Evolutionary conservation across 1,140 invertebrate genomes (phyloP), one percentile per base, ranked within the genome.

Genomic region (Caenorhabditis inopinata): DNA sequence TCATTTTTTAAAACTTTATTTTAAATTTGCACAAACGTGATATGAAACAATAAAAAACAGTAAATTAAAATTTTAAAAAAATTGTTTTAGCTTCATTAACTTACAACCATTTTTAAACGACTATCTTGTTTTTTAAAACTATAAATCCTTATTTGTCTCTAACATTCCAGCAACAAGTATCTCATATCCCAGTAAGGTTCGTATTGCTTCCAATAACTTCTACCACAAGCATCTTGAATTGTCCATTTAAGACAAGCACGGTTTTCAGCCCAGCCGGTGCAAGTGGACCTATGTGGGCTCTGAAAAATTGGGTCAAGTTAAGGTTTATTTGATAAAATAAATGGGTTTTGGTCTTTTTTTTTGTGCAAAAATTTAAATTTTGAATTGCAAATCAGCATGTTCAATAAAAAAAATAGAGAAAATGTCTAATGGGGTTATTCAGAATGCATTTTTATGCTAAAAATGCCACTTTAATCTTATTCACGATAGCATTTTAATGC

Each of bases 231-330:
- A 38, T 68, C 58, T 18, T 32, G 58, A 21, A 68, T 68, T 18
- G 58, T 68, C 58, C 58, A 68, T 68, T 68, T 68, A n/a, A 68
- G n/a, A 21, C 58, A 68, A 18, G 58, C 58, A 68, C 58, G 58
- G n/a, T 68, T 38, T 0, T 38, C 9, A 7, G n/a, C 23, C 58
- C 58, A 68, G 21, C 38, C 32, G 0, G 16, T 12, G 9, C 58
- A 38, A 6, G 58, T 11, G 32, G 35, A 29, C 23, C 58, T 38
- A 18, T 6, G 4, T n/a, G 51, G 12, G 3, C 35, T n/a, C 51
- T 58, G 51, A 16, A 58, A 58, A n/a, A 7, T 7, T 21, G 12
- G 47, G n/a, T n/a, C n/a, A n/a, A n/a, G n/a, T n/a, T n/a, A n/a
- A n/a, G n/a, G n/a, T n/a, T n/a, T n/a, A n/a, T n/a, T n/a, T n/a